phyloP scores from a whole-genome alignment of 2,888 invertebrate species.

The Ellobium chinense region DNA sequence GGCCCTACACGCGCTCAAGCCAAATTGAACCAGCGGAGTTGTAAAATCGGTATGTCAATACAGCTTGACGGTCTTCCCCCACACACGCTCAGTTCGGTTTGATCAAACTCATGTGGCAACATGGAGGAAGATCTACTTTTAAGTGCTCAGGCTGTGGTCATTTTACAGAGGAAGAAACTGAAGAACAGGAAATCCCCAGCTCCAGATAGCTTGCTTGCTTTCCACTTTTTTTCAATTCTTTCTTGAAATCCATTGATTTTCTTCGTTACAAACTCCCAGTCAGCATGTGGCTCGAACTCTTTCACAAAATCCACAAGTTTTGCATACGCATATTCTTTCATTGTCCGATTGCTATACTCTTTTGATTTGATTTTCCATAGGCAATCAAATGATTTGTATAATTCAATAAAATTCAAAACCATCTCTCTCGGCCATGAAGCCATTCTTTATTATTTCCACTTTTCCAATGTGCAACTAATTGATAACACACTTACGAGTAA shows the following conservation, averaged over 20 bases:
- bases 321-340: not conserved
- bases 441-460: not conserved
- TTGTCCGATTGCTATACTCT: not conserved
- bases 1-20: too few species aligned
- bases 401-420: not conserved
- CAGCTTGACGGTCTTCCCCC: too few species aligned
- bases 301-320: not conserved
- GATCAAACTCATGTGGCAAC: not conserved
- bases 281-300: not conserved
- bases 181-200: not conserved
- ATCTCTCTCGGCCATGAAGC: constrained; percentile 5
- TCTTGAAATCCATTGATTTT: not conserved
- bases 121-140: not conserved
- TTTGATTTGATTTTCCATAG: not conserved
- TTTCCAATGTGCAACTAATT: too few species aligned
- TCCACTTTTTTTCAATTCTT: not conserved
- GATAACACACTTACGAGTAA: too few species aligned
- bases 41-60: too few species aligned
- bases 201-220: too few species aligned
- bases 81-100: too few species aligned
- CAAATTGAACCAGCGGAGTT: too few species aligned
- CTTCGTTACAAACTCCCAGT: not conserved
- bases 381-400: not conserved
- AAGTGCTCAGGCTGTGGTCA: not conserved
- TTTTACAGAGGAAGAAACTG: not conserved